phyloP scores from a whole-genome alignment of 1,140 invertebrate species.

The Apis cerana region DNA sequence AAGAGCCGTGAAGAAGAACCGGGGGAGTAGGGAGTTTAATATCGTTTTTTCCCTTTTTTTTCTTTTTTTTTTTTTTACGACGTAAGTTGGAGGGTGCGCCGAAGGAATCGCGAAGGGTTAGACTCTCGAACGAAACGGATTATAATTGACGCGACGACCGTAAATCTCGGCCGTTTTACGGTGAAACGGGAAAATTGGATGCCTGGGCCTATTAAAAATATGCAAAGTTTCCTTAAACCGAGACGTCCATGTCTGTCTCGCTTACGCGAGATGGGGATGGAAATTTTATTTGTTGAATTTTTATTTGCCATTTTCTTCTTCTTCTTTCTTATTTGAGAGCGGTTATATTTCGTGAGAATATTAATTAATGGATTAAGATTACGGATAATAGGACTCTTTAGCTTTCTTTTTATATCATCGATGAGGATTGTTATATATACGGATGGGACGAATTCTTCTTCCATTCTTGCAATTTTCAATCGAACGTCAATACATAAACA shows the following conservation, averaged over 20 bases:
- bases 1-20: no score
- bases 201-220: slow-evolving; percentile 63
- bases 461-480: no score
- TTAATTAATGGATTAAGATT: no score
- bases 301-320: no score
- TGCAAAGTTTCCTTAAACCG: slow-evolving; percentile 12
- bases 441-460: no score
- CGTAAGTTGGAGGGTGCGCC: slow-evolving; percentile 75
- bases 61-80: slow-evolving; percentile 71
- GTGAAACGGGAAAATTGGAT: slow-evolving; percentile 74
- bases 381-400: no score
- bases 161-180: slow-evolving; percentile 81
- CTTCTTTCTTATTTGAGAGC: no score
- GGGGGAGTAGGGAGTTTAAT: slow-evolving; percentile 69
- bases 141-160: slow-evolving; percentile 79
- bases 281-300: no score
- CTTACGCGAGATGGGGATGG: background rate
- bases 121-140: slow-evolving; percentile 76
- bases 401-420: no score
- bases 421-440: no score
- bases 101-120: slow-evolving; percentile 58
- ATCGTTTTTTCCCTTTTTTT: slow-evolving; percentile 64
- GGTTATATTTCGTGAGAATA: no score
- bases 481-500: background rate
- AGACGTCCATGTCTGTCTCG: background rate